These are phyloP conservation scores for Menidia beryllina DNA, from an alignment of 2,113 vertebrate genomes.

Conservation along the genomic window DNA sequence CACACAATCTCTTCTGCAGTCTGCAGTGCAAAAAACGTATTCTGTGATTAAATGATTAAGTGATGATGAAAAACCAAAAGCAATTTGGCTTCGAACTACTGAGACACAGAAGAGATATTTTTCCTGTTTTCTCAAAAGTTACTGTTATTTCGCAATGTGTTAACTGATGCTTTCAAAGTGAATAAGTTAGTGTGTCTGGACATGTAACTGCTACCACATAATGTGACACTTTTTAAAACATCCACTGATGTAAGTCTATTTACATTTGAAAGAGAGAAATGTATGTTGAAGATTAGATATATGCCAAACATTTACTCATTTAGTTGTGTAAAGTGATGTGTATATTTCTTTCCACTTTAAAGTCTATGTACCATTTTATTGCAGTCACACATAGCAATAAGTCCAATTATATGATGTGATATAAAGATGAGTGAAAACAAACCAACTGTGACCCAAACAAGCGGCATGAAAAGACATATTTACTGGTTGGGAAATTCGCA, in stretches of 20 bases:
- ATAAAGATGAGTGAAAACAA: constrained; percentile 15
- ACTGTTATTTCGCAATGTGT: neutral
- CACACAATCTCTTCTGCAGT: neutral
- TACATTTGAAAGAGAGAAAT: too few species aligned
- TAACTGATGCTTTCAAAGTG: neutral
- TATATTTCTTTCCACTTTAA: constrained; percentile 20
- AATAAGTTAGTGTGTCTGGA: too few species aligned
- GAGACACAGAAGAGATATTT: too few species aligned
- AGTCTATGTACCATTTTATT: constrained; percentile 5
- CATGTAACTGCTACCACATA: too few species aligned
- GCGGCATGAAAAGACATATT: neutral
- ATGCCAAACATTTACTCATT: too few species aligned
- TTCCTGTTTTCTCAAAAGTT: neutral
- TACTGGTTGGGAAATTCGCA: constrained; percentile 3
- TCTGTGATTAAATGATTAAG: constrained; percentile 17
- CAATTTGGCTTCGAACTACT: neutral
- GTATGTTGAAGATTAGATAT: too few species aligned
- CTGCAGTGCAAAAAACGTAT: constrained; percentile 7
- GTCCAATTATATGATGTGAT: neutral
- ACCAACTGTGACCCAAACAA: neutral
- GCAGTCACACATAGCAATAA: neutral
- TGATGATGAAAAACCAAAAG: constrained; percentile 24
- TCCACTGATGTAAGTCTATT: too few species aligned
- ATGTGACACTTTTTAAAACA: too few species aligned
- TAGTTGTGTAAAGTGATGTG: neutral